A percentile compares a stretch with the other conserved stretches of the same genome.
phyloP scores from a whole-genome alignment of 2,113 vertebrate species.

The Pituophis catenifer region DNA sequence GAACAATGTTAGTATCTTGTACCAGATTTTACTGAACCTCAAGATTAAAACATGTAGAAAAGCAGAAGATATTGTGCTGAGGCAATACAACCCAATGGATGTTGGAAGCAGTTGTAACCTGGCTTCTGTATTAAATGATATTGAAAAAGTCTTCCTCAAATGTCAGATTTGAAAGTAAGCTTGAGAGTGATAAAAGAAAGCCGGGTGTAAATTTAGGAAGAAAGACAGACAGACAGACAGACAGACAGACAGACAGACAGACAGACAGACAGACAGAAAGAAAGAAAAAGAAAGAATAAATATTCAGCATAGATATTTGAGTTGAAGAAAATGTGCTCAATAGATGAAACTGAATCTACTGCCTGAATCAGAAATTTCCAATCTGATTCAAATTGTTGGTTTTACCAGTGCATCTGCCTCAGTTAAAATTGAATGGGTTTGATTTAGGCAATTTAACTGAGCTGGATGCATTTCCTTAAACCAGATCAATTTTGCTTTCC shows the following conservation, averaged over 20 bases:
- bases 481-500: neutral
- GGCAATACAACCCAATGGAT: neutral
- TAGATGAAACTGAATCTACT: neutral
- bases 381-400: neutral
- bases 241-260: neutral
- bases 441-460: neutral
- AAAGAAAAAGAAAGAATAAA: neutral
- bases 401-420: neutral
- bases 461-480: neutral
- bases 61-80: neutral
- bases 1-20: accelerated
- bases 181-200: neutral
- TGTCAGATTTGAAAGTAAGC: neutral
- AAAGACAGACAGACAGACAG: neutral
- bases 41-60: accelerated
- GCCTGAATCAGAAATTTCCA: neutral
- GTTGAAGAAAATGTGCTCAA: neutral
- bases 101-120: neutral
- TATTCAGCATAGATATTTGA: neutral
- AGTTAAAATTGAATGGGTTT: neutral
- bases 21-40: neutral
- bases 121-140: conserved; percentile 21
- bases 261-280: too few species aligned
- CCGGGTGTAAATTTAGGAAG: conserved; percentile 3
- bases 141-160: neutral